These are phyloP conservation scores for Hephaestus fuliginosus DNA, from an alignment of 2,797 vertebrate species.

Conservation along the genomic window DNA sequence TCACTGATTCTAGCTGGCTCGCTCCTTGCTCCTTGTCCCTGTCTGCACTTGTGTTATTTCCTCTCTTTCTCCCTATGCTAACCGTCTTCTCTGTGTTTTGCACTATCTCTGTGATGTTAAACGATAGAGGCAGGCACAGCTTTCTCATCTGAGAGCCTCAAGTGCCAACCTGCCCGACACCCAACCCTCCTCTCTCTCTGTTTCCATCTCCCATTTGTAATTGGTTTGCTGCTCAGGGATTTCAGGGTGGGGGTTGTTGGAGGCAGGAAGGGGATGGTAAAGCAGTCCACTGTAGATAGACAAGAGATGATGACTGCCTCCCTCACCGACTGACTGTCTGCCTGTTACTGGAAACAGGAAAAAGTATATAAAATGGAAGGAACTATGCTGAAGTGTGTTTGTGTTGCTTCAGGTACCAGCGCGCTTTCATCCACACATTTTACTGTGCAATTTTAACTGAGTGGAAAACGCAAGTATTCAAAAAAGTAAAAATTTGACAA, in stretches of 20 bases:
- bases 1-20: background rate
- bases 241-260: background rate
- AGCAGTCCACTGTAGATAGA: constrained; percentile 29
- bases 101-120: constrained; percentile 47
- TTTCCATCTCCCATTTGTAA: constrained; percentile 18
- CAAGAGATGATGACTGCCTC: constrained; percentile 16
- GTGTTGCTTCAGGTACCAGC: background rate
- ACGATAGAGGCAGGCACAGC: constrained; percentile 44
- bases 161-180: constrained; percentile 12
- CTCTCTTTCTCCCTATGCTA: constrained; percentile 10
- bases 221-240: constrained; percentile 56
- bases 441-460: background rate
- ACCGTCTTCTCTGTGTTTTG: background rate
- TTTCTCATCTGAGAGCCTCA: constrained; percentile 41
- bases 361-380: background rate
- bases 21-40: constrained; percentile 7
- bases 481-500: background rate
- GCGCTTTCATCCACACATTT: background rate
- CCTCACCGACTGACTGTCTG: background rate
- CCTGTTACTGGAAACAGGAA: background rate
- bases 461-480: background rate
- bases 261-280: constrained; percentile 11
- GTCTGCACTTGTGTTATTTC: constrained; percentile 4
- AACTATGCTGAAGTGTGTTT: background rate
- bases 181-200: background rate